Percentiles rank a stretch among this genome's conserved stretches.
Conservation (phyloP, 2,888 invertebrate genomes). For the Nasonia oneida region DNA sequence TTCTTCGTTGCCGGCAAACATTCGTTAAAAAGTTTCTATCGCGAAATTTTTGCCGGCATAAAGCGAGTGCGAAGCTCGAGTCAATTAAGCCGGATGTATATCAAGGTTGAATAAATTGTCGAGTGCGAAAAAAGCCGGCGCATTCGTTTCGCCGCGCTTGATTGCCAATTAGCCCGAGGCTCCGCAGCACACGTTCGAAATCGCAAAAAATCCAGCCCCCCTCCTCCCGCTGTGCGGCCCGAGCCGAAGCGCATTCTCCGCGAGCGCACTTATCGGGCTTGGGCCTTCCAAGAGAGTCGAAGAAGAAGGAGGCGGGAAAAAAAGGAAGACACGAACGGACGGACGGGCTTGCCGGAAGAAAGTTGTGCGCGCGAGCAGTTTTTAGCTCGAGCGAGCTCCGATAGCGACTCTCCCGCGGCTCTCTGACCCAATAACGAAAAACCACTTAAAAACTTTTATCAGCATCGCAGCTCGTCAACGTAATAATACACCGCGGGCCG, state of each 20-base stretch:
- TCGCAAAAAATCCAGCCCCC: not conserved
- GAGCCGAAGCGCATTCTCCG: too few species aligned
- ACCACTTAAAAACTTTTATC: slow-evolving; percentile 60
- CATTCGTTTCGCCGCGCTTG: too few species aligned
- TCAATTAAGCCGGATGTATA: too few species aligned
- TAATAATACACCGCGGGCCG: slow-evolving; percentile 42
- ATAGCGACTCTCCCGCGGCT: not conserved
- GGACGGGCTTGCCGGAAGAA: not conserved
- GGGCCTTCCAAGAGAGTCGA: not conserved
- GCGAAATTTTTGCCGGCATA: too few species aligned
- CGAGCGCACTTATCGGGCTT: not conserved
- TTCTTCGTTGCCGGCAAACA: too few species aligned
- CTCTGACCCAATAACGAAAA: slow-evolving; percentile 54
- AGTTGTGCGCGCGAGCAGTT: not conserved
- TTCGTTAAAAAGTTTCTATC: too few species aligned
- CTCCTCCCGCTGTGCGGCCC: too few species aligned
- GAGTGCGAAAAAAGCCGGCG: too few species aligned
- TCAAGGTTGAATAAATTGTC: too few species aligned
- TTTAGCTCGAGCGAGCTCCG: not conserved
- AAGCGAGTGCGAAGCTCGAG: too few species aligned
- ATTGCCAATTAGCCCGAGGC: not conserved
- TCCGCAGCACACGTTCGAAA: not conserved
- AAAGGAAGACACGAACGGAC: not conserved
- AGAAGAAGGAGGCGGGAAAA: not conserved
- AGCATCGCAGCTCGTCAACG: slow-evolving; percentile 44